Evolutionary conservation across 2,113 vertebrate species (phyloP).

Genomic region (Gallinago jamesoni): DNA sequence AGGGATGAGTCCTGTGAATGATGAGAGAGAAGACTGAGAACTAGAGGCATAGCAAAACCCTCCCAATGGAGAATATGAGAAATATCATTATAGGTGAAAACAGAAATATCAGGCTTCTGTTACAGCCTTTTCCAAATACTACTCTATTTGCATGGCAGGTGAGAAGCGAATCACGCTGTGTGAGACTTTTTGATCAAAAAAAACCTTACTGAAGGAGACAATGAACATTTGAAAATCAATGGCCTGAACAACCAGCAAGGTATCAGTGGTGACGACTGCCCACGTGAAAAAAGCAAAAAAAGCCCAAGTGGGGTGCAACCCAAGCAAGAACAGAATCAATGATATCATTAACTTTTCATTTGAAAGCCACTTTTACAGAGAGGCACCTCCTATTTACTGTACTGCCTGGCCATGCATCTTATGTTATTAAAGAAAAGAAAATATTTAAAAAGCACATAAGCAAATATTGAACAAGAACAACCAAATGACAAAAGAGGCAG

Average conservation of each 20-base stretch:
- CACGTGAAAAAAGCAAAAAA: not conserved
- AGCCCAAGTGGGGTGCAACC: not conserved
- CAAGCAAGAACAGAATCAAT: not conserved
- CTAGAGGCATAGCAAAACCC: not conserved
- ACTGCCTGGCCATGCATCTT: not conserved
- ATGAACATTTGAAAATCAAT: not conserved
- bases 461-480: not conserved
- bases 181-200: not conserved
- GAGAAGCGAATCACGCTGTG: not conserved
- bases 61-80: not conserved
- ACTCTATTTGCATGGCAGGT: not conserved
- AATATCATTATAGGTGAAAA: not conserved
- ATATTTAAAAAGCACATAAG: not conserved
- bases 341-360: not conserved
- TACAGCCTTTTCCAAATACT: not conserved
- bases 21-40: not conserved
- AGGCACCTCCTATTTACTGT: not conserved
- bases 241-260: not conserved
- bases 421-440: not conserved
- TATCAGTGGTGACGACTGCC: not conserved
- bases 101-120: not conserved
- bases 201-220: not conserved
- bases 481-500: not conserved
- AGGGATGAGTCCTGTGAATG: not conserved
- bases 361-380: not conserved